Base-by-base conservation (phyloP, 2,113 vertebrate species). In the Mastomys coucha region DNA sequence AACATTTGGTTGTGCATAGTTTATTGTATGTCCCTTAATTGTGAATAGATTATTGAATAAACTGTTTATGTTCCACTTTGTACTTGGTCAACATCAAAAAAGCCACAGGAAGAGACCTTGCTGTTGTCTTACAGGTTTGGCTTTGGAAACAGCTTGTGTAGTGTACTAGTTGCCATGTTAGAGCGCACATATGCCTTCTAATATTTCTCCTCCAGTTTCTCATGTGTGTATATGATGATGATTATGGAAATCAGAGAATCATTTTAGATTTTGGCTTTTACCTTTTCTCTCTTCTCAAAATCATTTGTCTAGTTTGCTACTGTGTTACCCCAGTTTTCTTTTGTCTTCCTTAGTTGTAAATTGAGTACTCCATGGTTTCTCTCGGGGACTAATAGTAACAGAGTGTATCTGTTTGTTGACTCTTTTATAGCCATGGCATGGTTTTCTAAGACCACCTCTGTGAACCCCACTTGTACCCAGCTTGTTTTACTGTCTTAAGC, bases 331-430 rank as follows among this genome's bases (percentile, higher is more conserved):
- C 9, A 58, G 78, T 36, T 36, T 20, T 19, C 39, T 97, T 96
- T 94, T 87, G 97, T 91, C 63, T 91, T 77, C 20, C 82, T 92
- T 89, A 82, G 78, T 93, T 98, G 77, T 95, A 89, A 97, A 96
- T 65, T 72, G 91, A 93, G 60, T 97, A 78, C 81, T 82, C 95
- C 69, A 36, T 78, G 97, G 60, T 78, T 84, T 87, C 67, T 69
- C 89, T 12, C 84, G 84, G 67, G 58, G 73, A 45, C 2, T 3
- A 2, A 10, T 65, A n/a, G 42, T 73, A n/a, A 3, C 0, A 76
- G 91, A 42, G 17, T 10, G 53, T n/a, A 75, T 26, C 56, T 60
- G n/a, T 36, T 87, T 77, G 69, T n/a, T 14, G 1, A 28, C 36
- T 28, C 20, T 33, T 75, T 5, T 1, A 1, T 22, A 7, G 56